phyloP scores from a whole-genome alignment of 2,797 vertebrate species.

The Carapus acus region DNA sequence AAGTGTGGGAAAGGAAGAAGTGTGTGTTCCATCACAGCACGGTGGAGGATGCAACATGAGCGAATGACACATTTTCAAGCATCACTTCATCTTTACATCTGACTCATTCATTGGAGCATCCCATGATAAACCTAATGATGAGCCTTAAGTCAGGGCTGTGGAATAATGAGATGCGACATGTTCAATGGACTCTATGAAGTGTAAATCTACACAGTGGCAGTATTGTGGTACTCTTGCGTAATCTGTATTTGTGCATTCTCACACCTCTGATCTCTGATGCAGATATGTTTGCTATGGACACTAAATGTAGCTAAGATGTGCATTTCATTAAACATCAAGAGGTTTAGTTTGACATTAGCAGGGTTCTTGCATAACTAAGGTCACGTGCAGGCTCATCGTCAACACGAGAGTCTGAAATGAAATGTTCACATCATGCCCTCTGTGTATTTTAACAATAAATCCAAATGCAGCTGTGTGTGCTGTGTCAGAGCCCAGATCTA shows the following conservation, averaged over 20 bases:
- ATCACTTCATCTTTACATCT: constrained; percentile 46
- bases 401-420: constrained; percentile 36
- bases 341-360: constrained; percentile 35
- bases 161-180: neutral
- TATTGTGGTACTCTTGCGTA: neutral
- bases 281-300: constrained; percentile 9
- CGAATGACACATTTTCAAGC: constrained; percentile 46
- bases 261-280: no score
- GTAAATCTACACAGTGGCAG: constrained; percentile 7
- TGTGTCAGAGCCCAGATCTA: constrained; percentile 44
- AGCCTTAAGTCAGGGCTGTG: constrained; percentile 10
- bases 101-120: constrained; percentile 44
- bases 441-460: constrained; percentile 52
- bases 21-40: constrained; percentile 57
- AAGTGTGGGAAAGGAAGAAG: constrained; percentile 56
- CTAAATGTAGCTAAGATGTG: constrained; percentile 29
- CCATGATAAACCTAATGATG: constrained; percentile 32
- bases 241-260: no score
- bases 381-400: constrained; percentile 29
- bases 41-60: constrained; percentile 54
- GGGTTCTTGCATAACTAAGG: constrained; percentile 36
- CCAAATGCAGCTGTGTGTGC: constrained; percentile 48
- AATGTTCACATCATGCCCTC: constrained; percentile 49
- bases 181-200: constrained; percentile 6
- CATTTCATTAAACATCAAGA: constrained; percentile 23